Evolutionary conservation across 2,113 vertebrate species (phyloP), one percentile per base, ranked within the genome.

Genomic region (Gobius niger): DNA sequence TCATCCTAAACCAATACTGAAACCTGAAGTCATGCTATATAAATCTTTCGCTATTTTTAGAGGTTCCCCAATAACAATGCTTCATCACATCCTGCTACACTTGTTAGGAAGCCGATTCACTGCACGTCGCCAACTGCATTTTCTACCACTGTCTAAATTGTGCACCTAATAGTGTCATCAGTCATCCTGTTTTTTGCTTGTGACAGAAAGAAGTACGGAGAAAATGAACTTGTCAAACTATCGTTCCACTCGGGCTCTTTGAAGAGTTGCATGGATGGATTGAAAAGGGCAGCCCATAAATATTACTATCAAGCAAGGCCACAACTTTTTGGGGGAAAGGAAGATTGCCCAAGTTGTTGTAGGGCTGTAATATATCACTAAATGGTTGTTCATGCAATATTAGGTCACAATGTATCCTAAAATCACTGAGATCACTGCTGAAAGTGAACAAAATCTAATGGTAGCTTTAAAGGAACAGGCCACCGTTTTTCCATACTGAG

Each of bases 21-120:
- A 63, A 44, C 9, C 44, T 44, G 7, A 12, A 24, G 54, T 70
- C 70, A 47, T 54, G 12, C 34, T 47, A 65, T 34, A 0, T 12
- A 19, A 44, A 34, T 24, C 0, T 0, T 15, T 14, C 63, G 69
- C 73, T 70, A 73, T 78, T 69, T 61, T 0, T 51, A 51, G 53
- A 18, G 7, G n/a, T 5, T 34, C 24, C 40, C 67, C 80, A 77
- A 82, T 82, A 84, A 67, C 66, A 64, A 46, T 56, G 42, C 46
- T 10, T 41, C 64, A 18, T 40, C 40, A 44, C 65, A 44, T 50
- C 16, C 52, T 67, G 53, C 72, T 13, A 14, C 47, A 61, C 15
- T 18, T 56, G 70, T 47, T 72, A 19, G 50, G 54, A 24, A 34
- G 13, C 65, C 57, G 19, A 16, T 9, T 0, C 61, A 34, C 41